Percentiles rank a stretch among this genome's conserved stretches.
phyloP scores from a whole-genome alignment of 2,113 vertebrate species.

The Panurus biarmicus region DNA sequence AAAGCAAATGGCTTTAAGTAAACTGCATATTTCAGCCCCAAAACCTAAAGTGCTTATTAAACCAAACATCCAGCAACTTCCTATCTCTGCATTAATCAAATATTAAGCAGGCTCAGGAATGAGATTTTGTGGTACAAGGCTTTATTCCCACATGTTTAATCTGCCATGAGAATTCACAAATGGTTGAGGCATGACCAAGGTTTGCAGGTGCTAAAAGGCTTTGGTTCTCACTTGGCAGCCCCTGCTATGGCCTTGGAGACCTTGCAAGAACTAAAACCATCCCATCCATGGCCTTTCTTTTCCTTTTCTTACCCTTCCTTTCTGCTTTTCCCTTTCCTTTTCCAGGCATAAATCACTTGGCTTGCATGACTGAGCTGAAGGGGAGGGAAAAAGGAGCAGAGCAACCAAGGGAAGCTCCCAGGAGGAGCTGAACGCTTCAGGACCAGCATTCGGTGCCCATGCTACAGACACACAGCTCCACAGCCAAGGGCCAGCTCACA shows the following conservation, averaged over 20 bases:
- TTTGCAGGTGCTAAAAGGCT: conserved; percentile 17
- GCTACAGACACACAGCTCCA: not conserved
- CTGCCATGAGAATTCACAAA: not conserved
- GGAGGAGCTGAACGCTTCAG: not conserved
- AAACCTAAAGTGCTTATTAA: not conserved
- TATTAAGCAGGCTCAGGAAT: not conserved
- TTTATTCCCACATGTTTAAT: not conserved
- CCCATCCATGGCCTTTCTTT: not conserved
- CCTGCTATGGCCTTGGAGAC: rapidly evolving
- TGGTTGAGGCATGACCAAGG: not conserved
- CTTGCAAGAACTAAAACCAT: conserved; percentile 10
- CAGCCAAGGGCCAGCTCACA: not conserved
- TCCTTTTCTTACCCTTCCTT: not conserved
- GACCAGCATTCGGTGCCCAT: no score
- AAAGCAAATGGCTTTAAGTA: not conserved
- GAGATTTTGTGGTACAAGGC: not conserved
- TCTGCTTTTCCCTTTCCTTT: not conserved
- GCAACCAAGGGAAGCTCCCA: not conserved
- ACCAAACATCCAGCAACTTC: not conserved
- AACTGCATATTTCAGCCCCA: not conserved
- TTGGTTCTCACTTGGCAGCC: conserved; percentile 1
- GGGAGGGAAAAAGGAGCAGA: not conserved
- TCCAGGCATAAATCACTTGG: not conserved
- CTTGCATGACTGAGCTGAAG: not conserved
- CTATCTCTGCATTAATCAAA: conserved; percentile 21